Base-by-base conservation (phyloP, 2,888 invertebrate species). In the Agrotis segetum region DNA sequence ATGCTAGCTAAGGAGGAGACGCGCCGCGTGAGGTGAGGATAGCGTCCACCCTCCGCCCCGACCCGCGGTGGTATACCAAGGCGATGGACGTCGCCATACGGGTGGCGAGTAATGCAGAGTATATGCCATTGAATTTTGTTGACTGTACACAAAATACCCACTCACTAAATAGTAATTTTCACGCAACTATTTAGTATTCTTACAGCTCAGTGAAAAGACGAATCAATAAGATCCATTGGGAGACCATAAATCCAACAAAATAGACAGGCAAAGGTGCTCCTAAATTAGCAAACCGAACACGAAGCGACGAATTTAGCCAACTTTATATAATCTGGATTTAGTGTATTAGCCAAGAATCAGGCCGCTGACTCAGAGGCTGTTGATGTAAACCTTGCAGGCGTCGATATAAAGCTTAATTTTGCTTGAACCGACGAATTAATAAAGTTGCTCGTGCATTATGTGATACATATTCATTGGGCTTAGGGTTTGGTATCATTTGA, bases 381-480 rank as follows among this genome's bases (percentile, higher is more conserved):
- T 53, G 16, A 63, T 64, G 3, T 74, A 47, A 65, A 76, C 79
- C 73, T 76, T 83, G 64, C 29, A 0, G 0, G 0, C 14, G 11
- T 47, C 4, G 14, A 13, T 4, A 60, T 81, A 82, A 70, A 62
- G 71, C 17, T 34, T 55, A 71, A 68, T 79, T 67, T 80, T 7
- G 65, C 49, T 65, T 77, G 64, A 66, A 61, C 40, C 17, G 21
- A 64, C 34, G 19, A 67, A 71, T 69, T 72, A 79, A 77, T 73
- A 46, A 73, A 77, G 67, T 79, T 68, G 63, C 67, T 79, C 78
- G 72, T 77, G 64, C 81, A 70, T 67, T 77, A 78, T 71, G 77
- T 56, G 71, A 87, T 84, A 82, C 78, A 85, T 85, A 87, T 85
- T 87, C 76, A 86, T 83, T 69, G 49, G 65, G 59, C 62, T 71